A percentile compares a stretch with the other conserved stretches of the same genome.
Conservation (phyloP, 2,113 vertebrate species). For the Neolamprologus caudopunctatus region DNA sequence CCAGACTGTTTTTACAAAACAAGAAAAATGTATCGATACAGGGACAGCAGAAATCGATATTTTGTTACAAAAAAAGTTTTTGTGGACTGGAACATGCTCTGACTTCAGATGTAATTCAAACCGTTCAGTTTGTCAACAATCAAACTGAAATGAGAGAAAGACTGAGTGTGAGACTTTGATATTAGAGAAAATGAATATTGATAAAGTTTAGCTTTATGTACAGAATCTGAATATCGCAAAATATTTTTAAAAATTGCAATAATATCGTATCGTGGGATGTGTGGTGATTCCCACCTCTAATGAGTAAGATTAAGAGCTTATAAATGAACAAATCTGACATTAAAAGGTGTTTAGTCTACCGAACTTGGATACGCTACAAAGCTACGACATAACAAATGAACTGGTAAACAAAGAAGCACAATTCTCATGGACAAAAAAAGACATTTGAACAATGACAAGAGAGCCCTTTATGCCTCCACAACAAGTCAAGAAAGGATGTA, state of each 20-base stretch:
- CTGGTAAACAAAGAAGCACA: not conserved
- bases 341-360: not conserved
- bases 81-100: no score
- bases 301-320: not conserved
- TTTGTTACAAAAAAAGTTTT: no score
- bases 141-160: no score
- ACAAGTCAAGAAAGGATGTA: not conserved
- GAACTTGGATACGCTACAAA: not conserved
- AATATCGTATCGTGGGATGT: no score
- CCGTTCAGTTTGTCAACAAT: no score
- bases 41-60: no score
- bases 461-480: not conserved
- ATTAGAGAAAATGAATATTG: accelerated
- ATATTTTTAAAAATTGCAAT: no score
- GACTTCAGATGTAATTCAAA: no score
- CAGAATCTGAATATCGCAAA: no score
- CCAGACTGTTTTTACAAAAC: not conserved
- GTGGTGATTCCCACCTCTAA: not conserved
- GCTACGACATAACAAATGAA: not conserved
- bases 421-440: not conserved
- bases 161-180: no score
- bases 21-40: not conserved
- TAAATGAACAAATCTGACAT: not conserved
- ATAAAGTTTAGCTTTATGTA: no score
- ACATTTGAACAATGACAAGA: not conserved